phyloP scores from a whole-genome alignment of 2,797 vertebrate genomes.

The Masticophis lateralis region DNA sequence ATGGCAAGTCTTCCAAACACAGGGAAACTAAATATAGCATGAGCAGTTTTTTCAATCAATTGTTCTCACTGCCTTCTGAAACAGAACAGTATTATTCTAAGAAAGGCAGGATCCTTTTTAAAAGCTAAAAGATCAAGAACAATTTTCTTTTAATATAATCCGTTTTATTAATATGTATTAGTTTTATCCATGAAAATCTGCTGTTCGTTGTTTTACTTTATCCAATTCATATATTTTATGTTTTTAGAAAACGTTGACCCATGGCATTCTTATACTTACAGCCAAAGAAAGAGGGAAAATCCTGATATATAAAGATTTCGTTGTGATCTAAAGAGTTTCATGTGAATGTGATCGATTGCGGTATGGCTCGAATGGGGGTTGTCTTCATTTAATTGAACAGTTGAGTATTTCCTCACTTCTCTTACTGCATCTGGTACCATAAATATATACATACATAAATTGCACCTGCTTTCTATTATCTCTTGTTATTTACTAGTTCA shows the following conservation, averaged over 20 bases:
- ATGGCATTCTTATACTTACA: slow-evolving; percentile 77
- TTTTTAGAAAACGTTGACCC: slow-evolving; percentile 5
- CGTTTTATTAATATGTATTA: background rate
- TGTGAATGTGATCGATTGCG: slow-evolving; percentile 87
- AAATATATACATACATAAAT: slow-evolving; percentile 13
- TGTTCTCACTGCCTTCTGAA: background rate
- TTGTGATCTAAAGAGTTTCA: slow-evolving; percentile 96
- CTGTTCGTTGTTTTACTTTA: background rate
- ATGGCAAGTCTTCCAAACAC: background rate
- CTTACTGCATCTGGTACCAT: slow-evolving; percentile 83
- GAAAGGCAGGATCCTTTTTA: background rate
- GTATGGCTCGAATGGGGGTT: slow-evolving; percentile 69
- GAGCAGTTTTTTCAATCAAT: background rate
- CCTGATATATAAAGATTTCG: slow-evolving; percentile 97
- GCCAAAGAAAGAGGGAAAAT: slow-evolving; percentile 95
- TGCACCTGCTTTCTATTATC: slow-evolving; percentile 21
- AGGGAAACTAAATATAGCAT: background rate
- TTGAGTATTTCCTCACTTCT: slow-evolving; percentile 90
- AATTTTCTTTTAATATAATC: background rate
- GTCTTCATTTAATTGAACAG: slow-evolving; percentile 66
- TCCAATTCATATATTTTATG: background rate
- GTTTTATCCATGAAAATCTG: background rate
- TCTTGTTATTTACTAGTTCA: too few relatives aligned
- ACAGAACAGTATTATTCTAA: background rate
- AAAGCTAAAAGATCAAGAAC: background rate